Evolutionary conservation across 2,797 vertebrate species (phyloP), one percentile per base, ranked within the genome.

Genomic region (Scyliorhinus canicula): DNA sequence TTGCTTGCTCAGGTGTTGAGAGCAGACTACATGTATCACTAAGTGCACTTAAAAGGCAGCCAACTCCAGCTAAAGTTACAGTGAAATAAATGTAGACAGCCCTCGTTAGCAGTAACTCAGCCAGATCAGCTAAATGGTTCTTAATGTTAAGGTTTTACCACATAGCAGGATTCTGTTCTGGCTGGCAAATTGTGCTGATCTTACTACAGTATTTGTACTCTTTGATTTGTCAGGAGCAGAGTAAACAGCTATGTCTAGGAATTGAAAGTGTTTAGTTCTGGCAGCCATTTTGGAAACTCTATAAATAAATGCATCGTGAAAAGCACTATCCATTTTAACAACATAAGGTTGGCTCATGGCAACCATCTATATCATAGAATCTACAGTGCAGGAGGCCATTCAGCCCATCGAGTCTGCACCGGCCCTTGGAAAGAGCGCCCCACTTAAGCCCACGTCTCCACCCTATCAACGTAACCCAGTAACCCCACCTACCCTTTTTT

Each of bases 1-100:
- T 91, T 91, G 88, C 88, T 26, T 69, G 47, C 44, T 74, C 57
- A 74, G 93, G 65, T 71, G 93, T 52, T 52, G 12, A 74, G 93
- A 52, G 67, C 44, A 71, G 44, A 47, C 93, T 71, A 44, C 24
- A 16, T 50, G 47, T 69, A 47, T 67, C 26, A 71, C 93, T 52
- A 71, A 52, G 47, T 71, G 47, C 67, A 94, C 47, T 94, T 94
- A 63, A 74, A 67, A 94, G 93, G 44, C 93, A 71, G 57, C 88
- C n/a, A 44, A 63, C 57, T 65, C 60, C 57, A 44, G 65, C 47
- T 55, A 94, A 52, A 8, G 47, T 74, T 71, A 74, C 93, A 94
- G 47, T 74, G 67, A 47, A 94, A 74, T 19, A 52, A 69, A n/a
- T 94, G 67, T 21, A 35, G 67, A 47, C 67, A 52, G 14, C 93